Percentiles rank a stretch among this genome's conserved stretches.
Conservation (phyloP, 92 coral and sea anemone species). For the Epizoanthus fatuus region DNA sequence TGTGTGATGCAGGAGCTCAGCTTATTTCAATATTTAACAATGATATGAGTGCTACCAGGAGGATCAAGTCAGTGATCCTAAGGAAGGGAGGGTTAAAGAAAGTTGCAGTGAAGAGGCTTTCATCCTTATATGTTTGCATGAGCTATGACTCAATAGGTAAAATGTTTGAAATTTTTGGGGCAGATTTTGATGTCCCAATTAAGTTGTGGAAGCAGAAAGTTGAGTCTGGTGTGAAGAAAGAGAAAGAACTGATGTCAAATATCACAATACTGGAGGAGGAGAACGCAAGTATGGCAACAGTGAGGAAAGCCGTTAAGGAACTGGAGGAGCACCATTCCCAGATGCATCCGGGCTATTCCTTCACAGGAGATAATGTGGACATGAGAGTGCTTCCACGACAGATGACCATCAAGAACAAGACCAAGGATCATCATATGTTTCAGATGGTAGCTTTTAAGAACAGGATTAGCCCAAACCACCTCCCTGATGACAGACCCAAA, state of each 20-base stretch:
- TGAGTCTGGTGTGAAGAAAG: slow-evolving; percentile 37
- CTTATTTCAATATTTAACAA: slow-evolving; percentile 55
- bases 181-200: slow-evolving; percentile 48
- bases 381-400: slow-evolving; percentile 38
- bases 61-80: slow-evolving; percentile 40
- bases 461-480: slow-evolving; percentile 54
- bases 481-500: slow-evolving; percentile 20
- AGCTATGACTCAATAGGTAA: slow-evolving; percentile 51
- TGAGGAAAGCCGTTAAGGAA: not conserved
- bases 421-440: slow-evolving; percentile 71
- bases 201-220: slow-evolving; percentile 36
- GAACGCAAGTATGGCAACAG: no score
- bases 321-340: slow-evolving; percentile 20
- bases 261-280: no score
- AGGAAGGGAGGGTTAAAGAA: slow-evolving; percentile 70
- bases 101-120: slow-evolving; percentile 45
- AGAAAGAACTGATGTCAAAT: slow-evolving; percentile 1
- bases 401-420: slow-evolving; percentile 56
- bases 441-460: slow-evolving; percentile 57
- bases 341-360: slow-evolving; percentile 75
- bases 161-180: slow-evolving; percentile 40
- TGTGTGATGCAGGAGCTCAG: slow-evolving; percentile 68
- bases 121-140: slow-evolving; percentile 45
- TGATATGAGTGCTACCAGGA: slow-evolving; percentile 33
- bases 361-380: slow-evolving; percentile 76